phyloP scores from a whole-genome alignment of 2,113 vertebrate genomes.

The Chloroceryle aenea region DNA sequence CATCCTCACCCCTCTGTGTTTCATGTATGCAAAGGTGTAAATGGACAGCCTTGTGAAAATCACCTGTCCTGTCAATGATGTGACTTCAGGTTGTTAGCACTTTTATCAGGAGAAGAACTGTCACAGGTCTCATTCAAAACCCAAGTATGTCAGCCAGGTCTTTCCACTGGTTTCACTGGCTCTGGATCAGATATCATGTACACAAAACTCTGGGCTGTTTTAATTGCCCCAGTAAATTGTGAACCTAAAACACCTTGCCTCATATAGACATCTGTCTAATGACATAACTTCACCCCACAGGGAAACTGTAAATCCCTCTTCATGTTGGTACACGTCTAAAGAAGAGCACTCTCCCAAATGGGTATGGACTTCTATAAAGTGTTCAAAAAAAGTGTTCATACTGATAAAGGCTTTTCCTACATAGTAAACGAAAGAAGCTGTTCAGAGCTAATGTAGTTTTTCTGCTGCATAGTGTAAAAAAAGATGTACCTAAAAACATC shows the following conservation, averaged over 20 bases:
- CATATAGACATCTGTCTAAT: neutral
- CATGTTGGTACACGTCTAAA: neutral
- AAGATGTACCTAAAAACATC: neutral
- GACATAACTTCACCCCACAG: neutral
- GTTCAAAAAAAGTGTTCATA: neutral
- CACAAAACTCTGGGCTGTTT: neutral
- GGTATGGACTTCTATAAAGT: neutral
- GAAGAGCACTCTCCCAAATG: neutral
- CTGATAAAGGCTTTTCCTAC: neutral
- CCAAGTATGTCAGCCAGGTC: neutral
- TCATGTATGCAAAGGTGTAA: neutral
- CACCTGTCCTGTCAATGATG: neutral
- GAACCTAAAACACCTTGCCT: neutral
- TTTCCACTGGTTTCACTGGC: neutral
- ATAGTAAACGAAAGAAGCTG: neutral
- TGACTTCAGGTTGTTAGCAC: neutral
- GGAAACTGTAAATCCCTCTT: neutral
- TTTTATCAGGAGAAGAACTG: neutral
- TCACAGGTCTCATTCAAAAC: neutral
- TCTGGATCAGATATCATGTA: neutral
- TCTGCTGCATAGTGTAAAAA: neutral
- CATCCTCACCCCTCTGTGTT: conserved; percentile 17
- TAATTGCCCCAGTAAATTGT: neutral
- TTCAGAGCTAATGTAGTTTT: neutral
- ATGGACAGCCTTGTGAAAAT: neutral